phyloP scores from a whole-genome alignment of 2,113 vertebrate genomes.

The Ctenodactylus gundi region DNA sequence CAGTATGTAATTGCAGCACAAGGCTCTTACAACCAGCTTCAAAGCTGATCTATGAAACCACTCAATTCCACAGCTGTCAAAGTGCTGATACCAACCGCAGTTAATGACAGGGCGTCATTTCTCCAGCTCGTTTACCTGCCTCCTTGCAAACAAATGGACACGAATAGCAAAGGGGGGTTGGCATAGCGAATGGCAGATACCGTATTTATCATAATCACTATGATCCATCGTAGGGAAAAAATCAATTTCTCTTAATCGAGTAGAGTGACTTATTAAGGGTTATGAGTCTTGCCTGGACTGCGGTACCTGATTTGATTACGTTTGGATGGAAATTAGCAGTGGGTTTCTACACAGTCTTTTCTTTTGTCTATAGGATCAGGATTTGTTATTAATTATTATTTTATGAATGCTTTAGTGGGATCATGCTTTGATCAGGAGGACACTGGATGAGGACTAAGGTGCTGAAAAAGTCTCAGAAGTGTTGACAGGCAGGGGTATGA shows the following conservation, averaged over 20 bases:
- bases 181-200: conserved; percentile 74
- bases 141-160: conserved; percentile 81
- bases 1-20: conserved; percentile 59
- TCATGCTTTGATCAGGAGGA: conserved; percentile 79
- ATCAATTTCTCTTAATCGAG: conserved; percentile 92
- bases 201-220: conserved; percentile 92
- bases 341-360: conserved; percentile 81
- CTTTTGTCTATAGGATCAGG: conserved; percentile 82
- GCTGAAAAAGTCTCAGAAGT: conserved; percentile 72
- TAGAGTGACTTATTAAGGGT: conserved; percentile 92
- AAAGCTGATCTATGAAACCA: conserved; percentile 80
- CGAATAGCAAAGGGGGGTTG: conserved; percentile 59
- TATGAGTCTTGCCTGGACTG: conserved; percentile 87
- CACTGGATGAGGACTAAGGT: conserved; percentile 70
- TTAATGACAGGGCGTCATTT: conserved; percentile 85
- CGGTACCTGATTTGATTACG: conserved; percentile 86
- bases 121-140: conserved; percentile 80
- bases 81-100: conserved; percentile 87
- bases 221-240: conserved; percentile 85
- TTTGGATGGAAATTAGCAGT: conserved; percentile 85
- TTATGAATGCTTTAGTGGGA: conserved; percentile 80
- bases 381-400: conserved; percentile 83
- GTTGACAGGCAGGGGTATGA: conserved; percentile 77
- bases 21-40: conserved; percentile 74
- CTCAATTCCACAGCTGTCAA: conserved; percentile 86